Evolutionary conservation across 2,797 vertebrate genomes (phyloP).

Genomic region (Kryptolebias ocellatus): DNA sequence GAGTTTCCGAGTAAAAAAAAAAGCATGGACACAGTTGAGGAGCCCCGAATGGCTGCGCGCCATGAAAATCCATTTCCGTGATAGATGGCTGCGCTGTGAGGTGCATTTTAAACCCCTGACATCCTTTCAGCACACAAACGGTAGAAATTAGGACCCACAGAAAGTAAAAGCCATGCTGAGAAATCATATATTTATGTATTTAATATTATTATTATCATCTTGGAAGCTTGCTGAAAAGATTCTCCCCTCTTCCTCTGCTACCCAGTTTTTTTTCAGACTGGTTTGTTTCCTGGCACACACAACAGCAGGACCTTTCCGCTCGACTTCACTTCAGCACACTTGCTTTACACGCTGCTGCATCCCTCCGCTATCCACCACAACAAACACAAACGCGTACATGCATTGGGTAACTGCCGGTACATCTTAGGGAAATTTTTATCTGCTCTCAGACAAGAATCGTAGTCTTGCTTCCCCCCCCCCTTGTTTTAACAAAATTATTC

Average conservation of each 20-base stretch:
- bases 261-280: slow-evolving; percentile 27
- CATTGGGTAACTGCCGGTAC: slow-evolving; percentile 12
- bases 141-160: slow-evolving; percentile 18
- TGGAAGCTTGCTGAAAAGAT: slow-evolving; percentile 9
- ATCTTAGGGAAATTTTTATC: slow-evolving; percentile 5
- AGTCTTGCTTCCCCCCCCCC: slow-evolving; percentile 13
- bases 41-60: slow-evolving; percentile 13
- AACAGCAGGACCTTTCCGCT: slow-evolving; percentile 54
- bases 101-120: slow-evolving; percentile 5
- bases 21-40: slow-evolving; percentile 15
- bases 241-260: slow-evolving; percentile 17
- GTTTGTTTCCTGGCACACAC: slow-evolving; percentile 29
- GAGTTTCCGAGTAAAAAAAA: slow-evolving; percentile 20
- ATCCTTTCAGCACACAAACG: slow-evolving; percentile 2
- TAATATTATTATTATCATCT: not conserved
- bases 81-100: slow-evolving; percentile 31
- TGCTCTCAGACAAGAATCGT: slow-evolving; percentile 1
- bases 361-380: slow-evolving; percentile 17
- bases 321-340: slow-evolving; percentile 49
- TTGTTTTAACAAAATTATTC: slow-evolving; percentile 28
- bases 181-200: not conserved
- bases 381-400: slow-evolving; percentile 8
- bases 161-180: not conserved
- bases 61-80: slow-evolving; percentile 20
- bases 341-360: slow-evolving; percentile 15